These are phyloP conservation scores for Bombus cullumanus DNA, from an alignment of 1,140 invertebrate species.

Conservation along the genomic window DNA sequence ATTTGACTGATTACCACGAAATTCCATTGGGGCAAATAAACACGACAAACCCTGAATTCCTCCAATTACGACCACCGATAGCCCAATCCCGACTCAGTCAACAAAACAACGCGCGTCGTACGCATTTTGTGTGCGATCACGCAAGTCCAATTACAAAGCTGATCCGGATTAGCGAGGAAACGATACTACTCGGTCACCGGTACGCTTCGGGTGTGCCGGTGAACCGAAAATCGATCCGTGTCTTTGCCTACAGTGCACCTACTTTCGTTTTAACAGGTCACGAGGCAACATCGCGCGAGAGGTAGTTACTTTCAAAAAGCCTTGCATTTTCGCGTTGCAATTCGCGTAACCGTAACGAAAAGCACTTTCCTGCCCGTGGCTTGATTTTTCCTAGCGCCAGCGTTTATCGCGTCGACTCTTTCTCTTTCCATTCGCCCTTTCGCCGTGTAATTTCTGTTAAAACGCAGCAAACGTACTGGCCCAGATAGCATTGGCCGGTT, in stretches of 20 bases:
- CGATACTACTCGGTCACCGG: conserved; percentile 20
- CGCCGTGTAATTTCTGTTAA: conserved; percentile 15
- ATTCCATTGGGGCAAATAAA: not conserved
- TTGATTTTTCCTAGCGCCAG: not conserved
- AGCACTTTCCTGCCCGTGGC: not conserved
- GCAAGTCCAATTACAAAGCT: conserved; percentile 12
- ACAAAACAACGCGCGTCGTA: conserved; percentile 5
- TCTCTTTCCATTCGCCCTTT: not conserved
- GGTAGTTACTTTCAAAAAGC: not conserved
- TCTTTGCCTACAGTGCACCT: conserved; percentile 31
- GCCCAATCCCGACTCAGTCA: not conserved
- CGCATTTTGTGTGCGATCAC: conserved; percentile 16
- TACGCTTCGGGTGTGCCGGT: not conserved
- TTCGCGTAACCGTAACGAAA: conserved; percentile 6
- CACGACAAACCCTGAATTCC: not conserved
- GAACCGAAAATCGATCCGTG: conserved; percentile 40
- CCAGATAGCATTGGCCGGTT: not conserved
- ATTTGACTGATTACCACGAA: not conserved
- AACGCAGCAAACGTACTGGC: not conserved
- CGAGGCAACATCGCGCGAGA: too few species aligned
- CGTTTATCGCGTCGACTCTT: not conserved
- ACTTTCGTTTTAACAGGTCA: conserved; percentile 31
- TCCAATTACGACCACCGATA: not conserved
- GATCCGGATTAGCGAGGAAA: conserved; percentile 9
- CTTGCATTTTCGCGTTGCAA: not conserved